Conservation (phyloP, 2,888 invertebrate species). For the Drosophila merina region DNA sequence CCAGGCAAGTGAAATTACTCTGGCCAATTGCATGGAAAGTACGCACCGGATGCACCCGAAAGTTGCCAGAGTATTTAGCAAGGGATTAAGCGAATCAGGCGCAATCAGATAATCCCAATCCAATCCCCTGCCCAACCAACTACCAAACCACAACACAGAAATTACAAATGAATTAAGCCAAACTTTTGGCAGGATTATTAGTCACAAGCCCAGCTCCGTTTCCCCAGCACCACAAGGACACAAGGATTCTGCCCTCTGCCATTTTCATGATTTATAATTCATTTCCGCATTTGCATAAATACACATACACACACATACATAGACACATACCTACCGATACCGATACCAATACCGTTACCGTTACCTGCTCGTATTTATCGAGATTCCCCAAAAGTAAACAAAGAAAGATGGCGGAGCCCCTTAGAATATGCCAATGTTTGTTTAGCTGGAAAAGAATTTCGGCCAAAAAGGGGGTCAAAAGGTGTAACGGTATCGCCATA, state of each 20-base stretch:
- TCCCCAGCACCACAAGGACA: neutral
- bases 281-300: conserved; percentile 37
- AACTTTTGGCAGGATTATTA: conserved; percentile 32
- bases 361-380: conserved; percentile 25
- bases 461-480: neutral
- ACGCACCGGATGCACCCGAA: conserved; percentile 57
- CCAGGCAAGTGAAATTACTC: conserved; percentile 62
- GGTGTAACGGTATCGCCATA: conserved; percentile 11
- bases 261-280: conserved; percentile 36
- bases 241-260: neutral
- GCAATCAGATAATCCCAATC: conserved; percentile 43
- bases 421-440: conserved; percentile 25
- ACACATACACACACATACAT: neutral
- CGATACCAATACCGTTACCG: neutral
- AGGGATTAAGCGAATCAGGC: conserved; percentile 45
- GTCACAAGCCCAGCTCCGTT: conserved; percentile 3
- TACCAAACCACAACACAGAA: conserved; percentile 11
- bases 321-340: neutral
- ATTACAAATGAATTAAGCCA: conserved; percentile 41
- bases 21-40: conserved; percentile 75
- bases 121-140: neutral
- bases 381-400: conserved; percentile 29
- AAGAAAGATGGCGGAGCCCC: conserved; percentile 1
- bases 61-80: conserved; percentile 70
- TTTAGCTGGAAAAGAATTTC: neutral